Evolutionary conservation across 2,113 vertebrate genomes (phyloP).

Genomic region (Rhinolophus ferrumequinum): DNA sequence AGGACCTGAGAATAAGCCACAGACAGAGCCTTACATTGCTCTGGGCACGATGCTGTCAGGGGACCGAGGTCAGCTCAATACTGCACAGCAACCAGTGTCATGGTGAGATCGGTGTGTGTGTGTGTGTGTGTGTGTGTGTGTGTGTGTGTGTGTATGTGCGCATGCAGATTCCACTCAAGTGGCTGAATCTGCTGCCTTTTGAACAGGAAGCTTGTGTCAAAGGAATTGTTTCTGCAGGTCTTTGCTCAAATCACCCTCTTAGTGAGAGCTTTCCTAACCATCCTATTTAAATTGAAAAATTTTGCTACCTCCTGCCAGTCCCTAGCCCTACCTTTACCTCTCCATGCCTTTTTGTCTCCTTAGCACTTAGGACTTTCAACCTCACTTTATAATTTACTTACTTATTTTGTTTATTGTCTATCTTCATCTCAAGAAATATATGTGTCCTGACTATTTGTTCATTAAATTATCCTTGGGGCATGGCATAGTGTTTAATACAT

Average conservation of each 20-base stretch:
- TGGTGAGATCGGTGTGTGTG: too few species aligned
- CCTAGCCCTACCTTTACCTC: background rate
- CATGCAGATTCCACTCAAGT: too few species aligned
- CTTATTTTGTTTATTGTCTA: background rate
- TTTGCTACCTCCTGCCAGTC: background rate
- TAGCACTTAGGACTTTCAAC: background rate
- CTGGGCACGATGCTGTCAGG: background rate
- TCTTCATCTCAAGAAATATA: background rate
- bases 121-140: background rate
- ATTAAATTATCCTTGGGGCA: background rate
- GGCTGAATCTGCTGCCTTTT: background rate
- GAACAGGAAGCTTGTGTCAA: background rate
- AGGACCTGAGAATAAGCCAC: background rate
- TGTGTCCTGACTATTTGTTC: background rate
- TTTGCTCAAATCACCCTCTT: background rate
- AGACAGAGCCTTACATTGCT: background rate
- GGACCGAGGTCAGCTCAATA: background rate
- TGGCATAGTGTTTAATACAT: background rate
- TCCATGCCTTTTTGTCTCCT: background rate
- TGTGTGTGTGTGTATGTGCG: background rate
- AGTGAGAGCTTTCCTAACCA: background rate
- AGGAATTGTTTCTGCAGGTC: background rate
- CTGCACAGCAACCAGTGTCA: background rate
- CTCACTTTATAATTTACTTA: background rate
- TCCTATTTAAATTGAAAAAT: background rate